A percentile compares a stretch with the other conserved stretches of the same genome.
These are phyloP conservation scores for Mactromeris polynyma DNA, from an alignment of 2,888 invertebrate genomes.

Conservation along the genomic window DNA sequence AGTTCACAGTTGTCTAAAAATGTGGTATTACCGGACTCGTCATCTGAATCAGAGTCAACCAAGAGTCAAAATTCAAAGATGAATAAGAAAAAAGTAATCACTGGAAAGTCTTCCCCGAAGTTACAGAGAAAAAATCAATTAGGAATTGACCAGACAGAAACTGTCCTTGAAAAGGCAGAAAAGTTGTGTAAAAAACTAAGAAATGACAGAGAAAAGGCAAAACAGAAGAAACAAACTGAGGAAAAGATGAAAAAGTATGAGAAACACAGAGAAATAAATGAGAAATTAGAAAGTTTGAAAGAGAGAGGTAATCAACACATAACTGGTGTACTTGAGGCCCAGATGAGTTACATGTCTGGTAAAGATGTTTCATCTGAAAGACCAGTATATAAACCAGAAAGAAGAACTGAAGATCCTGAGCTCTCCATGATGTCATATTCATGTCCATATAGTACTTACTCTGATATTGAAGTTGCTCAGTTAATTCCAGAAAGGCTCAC, in stretches of 20 bases:
- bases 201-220: constrained; percentile 74
- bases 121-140: constrained; percentile 19
- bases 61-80: constrained; percentile 6
- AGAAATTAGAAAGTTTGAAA: constrained; percentile 68
- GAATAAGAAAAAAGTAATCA: not conserved
- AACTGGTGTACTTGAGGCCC: constrained; percentile 72
- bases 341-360: constrained; percentile 12
- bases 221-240: constrained; percentile 65
- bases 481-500: constrained; percentile 27
- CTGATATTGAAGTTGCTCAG: constrained; percentile 13
- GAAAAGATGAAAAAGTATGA: constrained; percentile 73
- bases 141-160: constrained; percentile 48
- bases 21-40: constrained; percentile 44
- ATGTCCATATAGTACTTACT: not conserved
- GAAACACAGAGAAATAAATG: constrained; percentile 71
- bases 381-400: not conserved
- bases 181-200: constrained; percentile 78
- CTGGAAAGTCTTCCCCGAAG: not conserved
- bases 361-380: not conserved
- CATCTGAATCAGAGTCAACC: constrained; percentile 41
- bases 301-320: constrained; percentile 73
- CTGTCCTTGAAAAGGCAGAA: constrained; percentile 79
- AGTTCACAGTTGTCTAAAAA: constrained; percentile 5
- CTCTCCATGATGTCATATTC: not conserved
- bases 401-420: not conserved